These are phyloP conservation scores for Crax fasciolata DNA, from an alignment of 2,797 vertebrate genomes.

Conservation along the genomic window DNA sequence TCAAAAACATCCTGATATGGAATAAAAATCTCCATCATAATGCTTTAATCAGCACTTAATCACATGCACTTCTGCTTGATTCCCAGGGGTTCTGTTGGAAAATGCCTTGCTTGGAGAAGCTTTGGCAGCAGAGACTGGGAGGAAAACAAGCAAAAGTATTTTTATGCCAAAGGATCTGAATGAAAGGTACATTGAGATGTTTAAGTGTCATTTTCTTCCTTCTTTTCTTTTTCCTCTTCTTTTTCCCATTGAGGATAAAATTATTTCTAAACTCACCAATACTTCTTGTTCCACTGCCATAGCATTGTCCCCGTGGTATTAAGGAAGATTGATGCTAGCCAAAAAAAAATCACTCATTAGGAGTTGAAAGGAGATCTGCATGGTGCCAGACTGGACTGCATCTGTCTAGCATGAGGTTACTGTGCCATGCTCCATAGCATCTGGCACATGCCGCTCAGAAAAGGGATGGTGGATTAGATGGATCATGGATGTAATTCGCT, in stretches of 20 bases:
- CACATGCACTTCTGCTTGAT: neutral
- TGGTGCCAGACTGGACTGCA: constrained; percentile 13
- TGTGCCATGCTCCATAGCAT: constrained; percentile 8
- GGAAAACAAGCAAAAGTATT: neutral
- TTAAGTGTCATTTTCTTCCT: neutral
- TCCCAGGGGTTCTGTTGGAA: neutral
- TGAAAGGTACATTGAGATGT: neutral
- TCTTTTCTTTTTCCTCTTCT: neutral
- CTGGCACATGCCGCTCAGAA: constrained; percentile 41
- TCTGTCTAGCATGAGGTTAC: constrained; percentile 21
- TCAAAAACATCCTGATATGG: neutral
- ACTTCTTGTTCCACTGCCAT: neutral
- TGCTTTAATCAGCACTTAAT: neutral
- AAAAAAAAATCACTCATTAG: neutral
- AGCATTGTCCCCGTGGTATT: neutral
- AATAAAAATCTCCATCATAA: neutral
- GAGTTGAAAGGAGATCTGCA: constrained; percentile 26
- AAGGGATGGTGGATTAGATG: constrained; percentile 40
- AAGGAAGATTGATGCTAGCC: neutral
- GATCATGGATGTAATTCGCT: constrained; percentile 54
- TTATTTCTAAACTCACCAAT: neutral
- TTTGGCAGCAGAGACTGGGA: neutral
- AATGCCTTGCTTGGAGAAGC: neutral
- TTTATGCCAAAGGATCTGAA: neutral
- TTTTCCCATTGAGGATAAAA: neutral